Evolutionary conservation across 2,888 invertebrate genomes (phyloP).

Genomic region (Halocaridina rubra): DNA sequence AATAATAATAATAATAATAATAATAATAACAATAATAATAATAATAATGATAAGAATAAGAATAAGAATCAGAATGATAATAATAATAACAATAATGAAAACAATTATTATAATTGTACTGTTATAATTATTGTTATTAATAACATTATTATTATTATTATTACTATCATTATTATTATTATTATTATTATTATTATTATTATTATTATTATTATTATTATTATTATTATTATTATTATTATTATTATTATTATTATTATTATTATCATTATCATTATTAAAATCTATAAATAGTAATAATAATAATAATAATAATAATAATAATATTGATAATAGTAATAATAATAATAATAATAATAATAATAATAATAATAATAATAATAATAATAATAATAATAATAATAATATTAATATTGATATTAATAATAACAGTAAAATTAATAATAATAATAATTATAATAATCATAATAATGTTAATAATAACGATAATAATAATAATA

Average conservation of each 20-base stretch:
- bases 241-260: background rate
- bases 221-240: background rate
- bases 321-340: background rate
- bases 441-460: background rate
- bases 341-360: background rate
- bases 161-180: background rate
- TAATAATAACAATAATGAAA: background rate
- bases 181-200: background rate
- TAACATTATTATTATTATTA: background rate
- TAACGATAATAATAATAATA: background rate
- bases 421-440: background rate
- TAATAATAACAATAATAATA: background rate
- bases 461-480: background rate
- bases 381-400: background rate
- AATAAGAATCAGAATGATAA: background rate
- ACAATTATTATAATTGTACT: background rate
- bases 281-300: background rate
- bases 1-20: background rate
- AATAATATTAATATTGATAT: background rate
- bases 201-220: background rate
- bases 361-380: background rate
- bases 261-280: background rate
- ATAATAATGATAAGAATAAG: background rate
- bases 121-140: background rate
- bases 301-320: background rate